Evolutionary conservation across 1,140 invertebrate species (phyloP), one percentile per base, ranked within the genome.

Genomic region (Drosophila mojavensis): DNA sequence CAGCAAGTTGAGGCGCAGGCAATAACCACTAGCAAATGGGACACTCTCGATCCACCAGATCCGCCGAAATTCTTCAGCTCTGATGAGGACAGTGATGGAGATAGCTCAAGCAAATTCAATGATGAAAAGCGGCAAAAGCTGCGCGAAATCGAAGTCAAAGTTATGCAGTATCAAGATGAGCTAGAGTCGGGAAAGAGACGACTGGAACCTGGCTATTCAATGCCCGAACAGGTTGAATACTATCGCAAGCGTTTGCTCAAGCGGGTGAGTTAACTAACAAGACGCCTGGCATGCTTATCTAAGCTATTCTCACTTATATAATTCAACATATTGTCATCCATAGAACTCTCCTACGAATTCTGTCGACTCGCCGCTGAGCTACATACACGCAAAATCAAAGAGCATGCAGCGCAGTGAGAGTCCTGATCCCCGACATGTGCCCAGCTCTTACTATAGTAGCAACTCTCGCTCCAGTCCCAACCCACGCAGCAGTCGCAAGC

Each of bases 101-200:
- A 82, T 15, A 88, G 59, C 47, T 74, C 68, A 0, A 71, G 94
- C 80, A 94, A 94, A 86, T 93, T 91, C 81, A 94, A 94, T 89
- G 96, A 98, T 93, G 96, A 97, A 90, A 95, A 96, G 77, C 94
- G 98, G 43, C 95, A 95, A 73, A 96, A 97, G 92, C 93, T 99
- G 43, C 94, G 98, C 58, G 98, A 98, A 92, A 97, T 99, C 79
- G 98, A 99, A 94, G 93, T 98, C 48, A 98, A 98, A 93, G 97
- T 97, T 13, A 94, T 99, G 93, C 97, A 98, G 90, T 99, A 98
- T 94, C 98, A 98, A 93, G 98, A 99, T 94, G 98, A 99, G 93
- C 92, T 99, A 50, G 98, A 99, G 93, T 96, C 95, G 15, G 97
- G 98, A 3, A 94, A 95, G 83, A 94, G 96, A 64, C 94, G 94